Percentiles rank a stretch among this genome's conserved stretches.
Conservation (phyloP, 2,888 invertebrate species). For the Ectemnius continuus region DNA sequence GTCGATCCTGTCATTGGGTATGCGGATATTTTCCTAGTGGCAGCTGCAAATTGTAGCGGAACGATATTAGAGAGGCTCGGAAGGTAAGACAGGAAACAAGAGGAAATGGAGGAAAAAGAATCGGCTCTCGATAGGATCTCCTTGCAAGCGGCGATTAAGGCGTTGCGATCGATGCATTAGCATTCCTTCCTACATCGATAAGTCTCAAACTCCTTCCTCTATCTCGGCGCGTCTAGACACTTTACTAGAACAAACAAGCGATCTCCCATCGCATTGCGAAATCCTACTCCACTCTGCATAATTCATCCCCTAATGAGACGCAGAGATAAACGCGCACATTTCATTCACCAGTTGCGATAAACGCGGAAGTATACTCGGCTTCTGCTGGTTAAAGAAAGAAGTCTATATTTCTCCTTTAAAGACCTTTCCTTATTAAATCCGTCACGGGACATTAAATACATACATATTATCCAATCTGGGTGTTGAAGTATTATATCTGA, state of each 20-base stretch:
- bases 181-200: slow-evolving; percentile 31
- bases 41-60: slow-evolving; percentile 11
- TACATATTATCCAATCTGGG: too few relatives aligned
- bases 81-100: slow-evolving; percentile 23
- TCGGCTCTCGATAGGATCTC: slow-evolving; percentile 39
- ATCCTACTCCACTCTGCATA: neutral
- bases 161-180: slow-evolving; percentile 42
- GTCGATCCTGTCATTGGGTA: neutral
- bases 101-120: slow-evolving; percentile 27
- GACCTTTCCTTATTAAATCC: neutral
- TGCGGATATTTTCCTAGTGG: slow-evolving; percentile 9
- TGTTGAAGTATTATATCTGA: too few relatives aligned
- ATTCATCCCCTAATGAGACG: neutral
- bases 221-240: slow-evolving; percentile 5
- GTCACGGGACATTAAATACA: neutral
- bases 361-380: neutral
- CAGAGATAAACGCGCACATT: neutral
- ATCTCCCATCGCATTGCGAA: neutral
- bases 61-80: slow-evolving; percentile 4
- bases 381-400: neutral
- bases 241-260: neutral
- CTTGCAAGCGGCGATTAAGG: slow-evolving; percentile 45
- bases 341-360: neutral
- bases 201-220: slow-evolving; percentile 17
- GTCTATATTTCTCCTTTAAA: neutral